Evolutionary conservation across 2,113 vertebrate species (phyloP), one percentile per base, ranked within the genome.

Genomic region (Poeciliopsis prolifica): DNA sequence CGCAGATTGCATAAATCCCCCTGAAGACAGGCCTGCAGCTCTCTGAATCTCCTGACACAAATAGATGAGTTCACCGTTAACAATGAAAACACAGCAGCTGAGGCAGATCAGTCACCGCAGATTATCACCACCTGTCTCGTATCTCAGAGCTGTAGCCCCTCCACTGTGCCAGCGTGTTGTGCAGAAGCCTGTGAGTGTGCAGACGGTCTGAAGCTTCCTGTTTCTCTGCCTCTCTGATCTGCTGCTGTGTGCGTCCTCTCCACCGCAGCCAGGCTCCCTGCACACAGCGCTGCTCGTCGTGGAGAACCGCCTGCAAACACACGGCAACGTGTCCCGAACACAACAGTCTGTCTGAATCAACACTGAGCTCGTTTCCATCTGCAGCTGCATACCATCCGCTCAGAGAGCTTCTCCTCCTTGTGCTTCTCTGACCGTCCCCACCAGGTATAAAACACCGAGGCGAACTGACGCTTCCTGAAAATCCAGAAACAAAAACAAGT

Each of bases 391-490:
- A 98, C 97, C 93, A 85, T 93, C 70, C 93, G 88, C 90, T 96
- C 95, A 5, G 78, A 93, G 68, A 93, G 83, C 78, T 70, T 90
- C 76, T 91, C 85, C 68, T 96, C 95, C 78, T 75, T 95, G 68
- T 91, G 94, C 74, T 88, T 84, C 61, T 80, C 77, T 0, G 68
- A 68, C 35, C 79, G 91, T 82, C 86, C 86, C 91, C 87, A 80
- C 98, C 97, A 99, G 0, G 42, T 68, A 80, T 93, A 92, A 91
- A 98, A 96, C 0, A 89, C 86, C 33, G 74, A 91, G n/a, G 85
- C 87, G 84, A 88, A 88, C 81, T 81, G 82, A 60, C 87, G 91
- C 74, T 73, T 87, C 72, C 94, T 95, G 79, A 35, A 2, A 73
- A 73, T 42, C 71, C 24, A 65, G 30, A 1, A 7, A 54, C 69